A percentile compares a stretch with the other conserved stretches of the same genome.
phyloP scores from a whole-genome alignment of 2,888 invertebrate genomes.

The Lithosia quadra region DNA sequence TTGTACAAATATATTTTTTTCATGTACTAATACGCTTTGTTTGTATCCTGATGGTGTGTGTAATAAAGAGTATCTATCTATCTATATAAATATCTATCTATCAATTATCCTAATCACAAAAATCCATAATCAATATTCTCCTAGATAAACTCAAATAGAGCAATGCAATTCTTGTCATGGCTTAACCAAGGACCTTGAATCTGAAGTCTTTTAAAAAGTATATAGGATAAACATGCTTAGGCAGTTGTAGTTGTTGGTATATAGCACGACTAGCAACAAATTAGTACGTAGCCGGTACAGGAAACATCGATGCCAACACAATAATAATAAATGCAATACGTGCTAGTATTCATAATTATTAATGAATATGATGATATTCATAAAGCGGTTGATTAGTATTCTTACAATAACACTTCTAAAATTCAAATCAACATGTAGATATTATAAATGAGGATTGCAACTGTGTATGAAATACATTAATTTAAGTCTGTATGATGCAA shows the following conservation, averaged over 20 bases:
- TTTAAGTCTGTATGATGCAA: neutral
- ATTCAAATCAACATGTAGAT: neutral
- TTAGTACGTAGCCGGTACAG: slow-evolving; percentile 6
- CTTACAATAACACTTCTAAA: neutral
- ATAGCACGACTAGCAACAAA: neutral
- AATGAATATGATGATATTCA: neutral
- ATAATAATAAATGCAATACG: slow-evolving; percentile 21
- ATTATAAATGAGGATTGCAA: neutral
- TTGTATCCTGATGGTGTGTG: too few relatives aligned
- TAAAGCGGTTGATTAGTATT: neutral
- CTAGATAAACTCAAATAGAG: too few relatives aligned
- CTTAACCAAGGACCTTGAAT: neutral
- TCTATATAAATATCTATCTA: too few relatives aligned
- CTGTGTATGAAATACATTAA: neutral
- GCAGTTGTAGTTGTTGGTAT: neutral
- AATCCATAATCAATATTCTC: too few relatives aligned
- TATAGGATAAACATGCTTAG: neutral
- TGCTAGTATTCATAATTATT: slow-evolving; percentile 17
- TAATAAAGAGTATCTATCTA: too few relatives aligned
- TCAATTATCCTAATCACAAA: too few relatives aligned
- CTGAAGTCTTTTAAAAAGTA: neutral
- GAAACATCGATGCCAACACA: slow-evolving; percentile 13
- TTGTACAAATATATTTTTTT: too few relatives aligned
- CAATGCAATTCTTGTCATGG: too few relatives aligned
- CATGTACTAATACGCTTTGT: too few relatives aligned